A percentile compares a stretch with the other conserved stretches of the same genome.
Conservation (phyloP, 2,113 vertebrate species). For the Sterrhoptilus dennistouni region DNA sequence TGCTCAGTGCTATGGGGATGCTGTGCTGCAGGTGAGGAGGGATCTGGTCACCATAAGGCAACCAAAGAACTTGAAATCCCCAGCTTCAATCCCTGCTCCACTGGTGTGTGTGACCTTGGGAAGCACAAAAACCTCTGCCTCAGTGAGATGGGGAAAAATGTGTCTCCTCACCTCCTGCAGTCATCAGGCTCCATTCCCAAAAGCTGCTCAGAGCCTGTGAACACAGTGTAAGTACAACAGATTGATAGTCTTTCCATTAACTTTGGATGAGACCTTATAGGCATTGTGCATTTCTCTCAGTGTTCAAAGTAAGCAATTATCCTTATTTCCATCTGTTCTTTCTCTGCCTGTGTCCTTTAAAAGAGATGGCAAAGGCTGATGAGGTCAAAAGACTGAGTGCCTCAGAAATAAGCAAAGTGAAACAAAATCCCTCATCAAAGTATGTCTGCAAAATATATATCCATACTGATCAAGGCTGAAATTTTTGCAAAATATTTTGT, state of each 20-base stretch:
- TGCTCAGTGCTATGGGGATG: fast-evolving
- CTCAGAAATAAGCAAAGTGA: neutral
- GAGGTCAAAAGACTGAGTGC: neutral
- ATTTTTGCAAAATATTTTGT: neutral
- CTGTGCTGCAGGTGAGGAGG: neutral
- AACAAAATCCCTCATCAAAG: neutral
- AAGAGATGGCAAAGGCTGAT: neutral
- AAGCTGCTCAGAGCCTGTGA: neutral
- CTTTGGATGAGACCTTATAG: slow-evolving; percentile 30
- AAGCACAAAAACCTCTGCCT: neutral
- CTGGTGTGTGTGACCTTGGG: neutral
- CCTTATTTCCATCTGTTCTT: slow-evolving; percentile 45
- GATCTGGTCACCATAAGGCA: neutral
- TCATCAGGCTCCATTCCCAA: neutral
- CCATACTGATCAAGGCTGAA: neutral
- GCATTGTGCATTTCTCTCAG: neutral
- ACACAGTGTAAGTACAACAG: neutral
- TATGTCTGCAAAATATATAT: neutral
- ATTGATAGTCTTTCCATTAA: neutral
- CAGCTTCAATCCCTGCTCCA: neutral
- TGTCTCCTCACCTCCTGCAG: neutral
- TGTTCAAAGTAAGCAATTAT: slow-evolving; percentile 6
- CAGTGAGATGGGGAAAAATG: neutral
- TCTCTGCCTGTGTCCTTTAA: slow-evolving; percentile 2
- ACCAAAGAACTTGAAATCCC: neutral